Conservation (phyloP, 2,797 vertebrate species). For the Brachyalestes nurse region DNA sequence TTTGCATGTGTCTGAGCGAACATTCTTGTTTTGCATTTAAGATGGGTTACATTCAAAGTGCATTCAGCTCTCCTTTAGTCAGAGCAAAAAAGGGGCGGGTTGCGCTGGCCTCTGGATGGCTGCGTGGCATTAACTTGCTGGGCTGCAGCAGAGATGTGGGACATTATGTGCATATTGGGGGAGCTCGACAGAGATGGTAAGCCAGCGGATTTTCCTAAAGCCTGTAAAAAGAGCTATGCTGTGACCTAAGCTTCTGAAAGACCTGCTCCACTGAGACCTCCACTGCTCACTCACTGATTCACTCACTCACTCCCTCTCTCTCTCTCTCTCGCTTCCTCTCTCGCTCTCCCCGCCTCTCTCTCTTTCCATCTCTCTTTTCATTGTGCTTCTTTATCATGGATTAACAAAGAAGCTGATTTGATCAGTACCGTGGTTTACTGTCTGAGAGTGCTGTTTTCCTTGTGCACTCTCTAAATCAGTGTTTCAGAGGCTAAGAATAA, state of each 20-base stretch:
- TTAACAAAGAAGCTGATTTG: slow-evolving; percentile 40
- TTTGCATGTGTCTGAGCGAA: background rate
- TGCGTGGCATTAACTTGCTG: slow-evolving; percentile 45
- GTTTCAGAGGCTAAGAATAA: slow-evolving; percentile 9
- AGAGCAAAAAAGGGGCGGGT: background rate
- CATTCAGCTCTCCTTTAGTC: slow-evolving; percentile 16
- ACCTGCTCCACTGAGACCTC: slow-evolving; percentile 38
- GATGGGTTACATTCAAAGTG: slow-evolving; percentile 1
- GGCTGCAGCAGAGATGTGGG: slow-evolving; percentile 33
- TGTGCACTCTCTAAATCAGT: slow-evolving; percentile 25
- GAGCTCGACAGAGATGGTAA: slow-evolving; percentile 50
- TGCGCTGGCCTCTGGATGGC: slow-evolving; percentile 11
- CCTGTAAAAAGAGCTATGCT: slow-evolving; percentile 53
- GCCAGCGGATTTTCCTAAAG: slow-evolving; percentile 57
- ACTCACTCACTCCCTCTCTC: slow-evolving; percentile 11
- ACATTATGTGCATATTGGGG: slow-evolving; percentile 41
- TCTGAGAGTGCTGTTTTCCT: slow-evolving; percentile 24
- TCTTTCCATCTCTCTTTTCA: slow-evolving; percentile 20
- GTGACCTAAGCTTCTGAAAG: slow-evolving; percentile 55
- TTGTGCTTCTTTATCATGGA: slow-evolving; percentile 31
- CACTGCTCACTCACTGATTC: slow-evolving; percentile 15
- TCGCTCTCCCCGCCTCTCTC: background rate
- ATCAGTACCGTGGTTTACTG: slow-evolving; percentile 19
- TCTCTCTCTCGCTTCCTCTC: slow-evolving; percentile 11
- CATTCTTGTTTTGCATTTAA: slow-evolving; percentile 1